Conservation (phyloP, 2,888 invertebrate genomes). For the Hedya salicella region DNA sequence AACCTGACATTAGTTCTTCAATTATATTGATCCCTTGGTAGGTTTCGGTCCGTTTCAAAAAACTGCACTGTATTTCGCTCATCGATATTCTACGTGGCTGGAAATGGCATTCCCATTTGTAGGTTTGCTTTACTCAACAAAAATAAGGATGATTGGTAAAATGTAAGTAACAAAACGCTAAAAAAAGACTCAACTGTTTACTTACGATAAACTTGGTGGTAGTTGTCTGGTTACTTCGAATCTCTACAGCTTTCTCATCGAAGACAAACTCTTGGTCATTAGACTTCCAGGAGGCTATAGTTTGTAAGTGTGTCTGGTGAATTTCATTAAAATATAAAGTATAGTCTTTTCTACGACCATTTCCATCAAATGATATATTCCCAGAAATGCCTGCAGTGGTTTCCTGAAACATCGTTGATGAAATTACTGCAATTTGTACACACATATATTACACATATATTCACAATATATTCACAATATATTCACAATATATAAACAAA, state of each 20-base stretch:
- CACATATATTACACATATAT: too few species aligned
- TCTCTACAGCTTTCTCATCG: constrained; percentile 77
- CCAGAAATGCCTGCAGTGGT: constrained; percentile 88
- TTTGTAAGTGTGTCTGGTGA: constrained; percentile 55
- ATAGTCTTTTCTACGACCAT: constrained; percentile 88
- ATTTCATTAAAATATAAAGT: constrained; percentile 88
- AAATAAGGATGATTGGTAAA: too few species aligned
- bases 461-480: too few species aligned
- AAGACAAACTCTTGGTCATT: constrained; percentile 82
- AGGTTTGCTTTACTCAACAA: too few species aligned
- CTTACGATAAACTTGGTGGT: constrained; percentile 88
- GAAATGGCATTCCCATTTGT: too few species aligned
- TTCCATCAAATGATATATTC: constrained; percentile 87
- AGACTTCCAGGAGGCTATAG: constrained; percentile 71
- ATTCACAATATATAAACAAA: constrained; percentile 48
- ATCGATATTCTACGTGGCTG: too few species aligned
- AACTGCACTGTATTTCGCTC: too few species aligned
- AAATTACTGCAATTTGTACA: too few species aligned
- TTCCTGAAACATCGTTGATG: constrained; percentile 74
- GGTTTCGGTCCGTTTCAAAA: too few species aligned
- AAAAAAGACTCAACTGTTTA: constrained; percentile 30
- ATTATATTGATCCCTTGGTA: too few species aligned
- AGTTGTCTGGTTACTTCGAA: constrained; percentile 79
- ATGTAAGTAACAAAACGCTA: not conserved
- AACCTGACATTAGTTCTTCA: too few species aligned